Conservation (phyloP, 2,113 vertebrate species). For the Zeus faber region DNA sequence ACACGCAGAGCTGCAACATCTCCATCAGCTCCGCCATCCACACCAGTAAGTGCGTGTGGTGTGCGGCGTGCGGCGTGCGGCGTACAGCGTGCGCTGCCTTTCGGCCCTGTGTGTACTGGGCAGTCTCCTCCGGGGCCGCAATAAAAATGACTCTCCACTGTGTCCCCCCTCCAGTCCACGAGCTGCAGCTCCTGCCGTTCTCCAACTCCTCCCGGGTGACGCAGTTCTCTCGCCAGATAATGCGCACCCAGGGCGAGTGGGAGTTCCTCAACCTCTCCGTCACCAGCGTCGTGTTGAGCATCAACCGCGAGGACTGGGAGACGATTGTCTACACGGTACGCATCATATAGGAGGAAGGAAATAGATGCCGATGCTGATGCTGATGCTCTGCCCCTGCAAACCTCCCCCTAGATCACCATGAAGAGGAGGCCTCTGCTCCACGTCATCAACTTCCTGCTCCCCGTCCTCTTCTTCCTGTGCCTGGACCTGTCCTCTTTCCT, state of each 20-base stretch:
- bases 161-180: constrained; percentile 35
- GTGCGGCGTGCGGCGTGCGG: too few species aligned
- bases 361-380: too few species aligned
- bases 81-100: too few species aligned
- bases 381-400: too few species aligned
- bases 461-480: constrained; percentile 72
- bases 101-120: neutral
- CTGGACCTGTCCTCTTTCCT: constrained; percentile 78
- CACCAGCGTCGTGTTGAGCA: constrained; percentile 10
- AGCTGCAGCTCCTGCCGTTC: constrained; percentile 37
- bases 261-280: constrained; percentile 58
- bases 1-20: constrained; percentile 64
- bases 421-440: constrained; percentile 73
- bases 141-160: too few species aligned
- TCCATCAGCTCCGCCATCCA: constrained; percentile 40
- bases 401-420: constrained; percentile 72
- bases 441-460: constrained; percentile 77
- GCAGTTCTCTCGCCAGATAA: constrained; percentile 44
- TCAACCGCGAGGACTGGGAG: constrained; percentile 14
- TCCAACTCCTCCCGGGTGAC: constrained; percentile 62
- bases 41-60: constrained; percentile 30
- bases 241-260: constrained; percentile 65
- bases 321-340: constrained; percentile 55
- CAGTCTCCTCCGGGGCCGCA: too few species aligned
- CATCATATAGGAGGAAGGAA: neutral